These are phyloP conservation scores for Drosophila kohkoa DNA, from an alignment of 1,140 invertebrate species.

Conservation along the genomic window DNA sequence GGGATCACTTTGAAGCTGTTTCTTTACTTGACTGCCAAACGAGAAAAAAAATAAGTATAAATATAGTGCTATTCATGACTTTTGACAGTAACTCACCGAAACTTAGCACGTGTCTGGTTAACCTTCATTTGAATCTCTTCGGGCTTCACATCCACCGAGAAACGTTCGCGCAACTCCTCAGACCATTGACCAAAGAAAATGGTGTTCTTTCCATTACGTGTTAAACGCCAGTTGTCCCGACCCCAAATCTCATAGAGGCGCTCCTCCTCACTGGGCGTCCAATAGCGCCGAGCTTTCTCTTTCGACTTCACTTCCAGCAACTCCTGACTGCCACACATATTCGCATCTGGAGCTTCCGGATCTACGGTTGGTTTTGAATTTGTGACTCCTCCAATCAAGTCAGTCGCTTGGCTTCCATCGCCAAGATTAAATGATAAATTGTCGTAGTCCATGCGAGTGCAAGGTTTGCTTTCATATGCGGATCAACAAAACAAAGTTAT, in stretches of 20 bases:
- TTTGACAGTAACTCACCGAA: constrained; percentile 54
- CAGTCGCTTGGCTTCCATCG: constrained; percentile 46
- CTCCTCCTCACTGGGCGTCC: constrained; percentile 78
- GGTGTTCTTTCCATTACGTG: constrained; percentile 76
- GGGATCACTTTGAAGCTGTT: constrained; percentile 60
- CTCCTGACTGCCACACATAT: constrained; percentile 67
- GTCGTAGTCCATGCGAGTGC: constrained; percentile 66
- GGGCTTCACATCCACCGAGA: constrained; percentile 71
- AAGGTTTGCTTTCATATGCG: too few relatives aligned
- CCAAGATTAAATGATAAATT: constrained; percentile 49
- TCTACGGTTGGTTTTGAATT: constrained; percentile 18
- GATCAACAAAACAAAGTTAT: neutral
- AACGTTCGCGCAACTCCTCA: constrained; percentile 71
- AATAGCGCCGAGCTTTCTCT: constrained; percentile 76
- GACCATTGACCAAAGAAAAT: constrained; percentile 77
- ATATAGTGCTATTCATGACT: neutral
- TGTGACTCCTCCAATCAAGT: constrained; percentile 24
- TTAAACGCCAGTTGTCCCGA: constrained; percentile 77
- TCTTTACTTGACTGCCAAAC: constrained; percentile 65
- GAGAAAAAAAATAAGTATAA: neutral
- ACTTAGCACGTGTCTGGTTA: constrained; percentile 79
- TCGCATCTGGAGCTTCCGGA: constrained; percentile 43
- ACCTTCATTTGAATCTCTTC: constrained; percentile 82
- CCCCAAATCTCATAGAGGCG: constrained; percentile 80
- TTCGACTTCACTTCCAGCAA: constrained; percentile 63